phyloP scores from a whole-genome alignment of 1,140 invertebrate species.

The Ostrea denselamellosa region DNA sequence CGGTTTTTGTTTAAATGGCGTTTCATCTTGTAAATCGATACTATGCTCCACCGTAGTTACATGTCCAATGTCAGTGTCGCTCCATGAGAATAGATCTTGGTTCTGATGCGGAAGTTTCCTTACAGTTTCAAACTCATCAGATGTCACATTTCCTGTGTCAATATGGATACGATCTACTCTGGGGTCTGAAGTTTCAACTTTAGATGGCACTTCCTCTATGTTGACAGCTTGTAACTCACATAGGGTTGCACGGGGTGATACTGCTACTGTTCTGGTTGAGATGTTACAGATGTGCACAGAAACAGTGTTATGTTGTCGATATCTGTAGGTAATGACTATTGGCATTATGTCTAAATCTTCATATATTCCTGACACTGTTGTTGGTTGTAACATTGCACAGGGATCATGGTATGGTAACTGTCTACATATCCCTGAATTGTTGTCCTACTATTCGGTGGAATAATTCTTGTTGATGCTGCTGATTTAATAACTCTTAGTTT shows the following conservation, averaged over 20 bases:
- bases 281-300: constrained; percentile 48
- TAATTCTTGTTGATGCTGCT: not conserved
- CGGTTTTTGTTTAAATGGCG: constrained; percentile 50
- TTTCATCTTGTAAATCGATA: constrained; percentile 41
- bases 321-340: constrained; percentile 39
- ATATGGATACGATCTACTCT: not conserved
- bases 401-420: constrained; percentile 41
- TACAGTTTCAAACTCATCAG: not conserved
- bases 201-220: not conserved
- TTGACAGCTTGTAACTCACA: constrained; percentile 55
- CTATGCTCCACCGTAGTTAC: constrained; percentile 1
- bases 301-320: constrained; percentile 9
- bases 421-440: constrained; percentile 46
- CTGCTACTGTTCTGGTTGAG: constrained; percentile 48
- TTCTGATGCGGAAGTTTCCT: not conserved
- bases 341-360: too few species aligned
- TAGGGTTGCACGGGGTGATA: constrained; percentile 43
- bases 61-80: constrained; percentile 34
- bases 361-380: constrained; percentile 43
- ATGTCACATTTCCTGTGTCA: not conserved
- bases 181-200: not conserved
- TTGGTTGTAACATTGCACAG: constrained; percentile 43
- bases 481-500: constrained; percentile 44
- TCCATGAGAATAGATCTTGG: constrained; percentile 40
- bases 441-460: constrained; percentile 43